Percentiles rank a stretch among this genome's conserved stretches.
Evolutionary conservation across 53 echinoderm and acorn worm genomes (phyloP).

Genomic region (Pentamera pediparva): DNA sequence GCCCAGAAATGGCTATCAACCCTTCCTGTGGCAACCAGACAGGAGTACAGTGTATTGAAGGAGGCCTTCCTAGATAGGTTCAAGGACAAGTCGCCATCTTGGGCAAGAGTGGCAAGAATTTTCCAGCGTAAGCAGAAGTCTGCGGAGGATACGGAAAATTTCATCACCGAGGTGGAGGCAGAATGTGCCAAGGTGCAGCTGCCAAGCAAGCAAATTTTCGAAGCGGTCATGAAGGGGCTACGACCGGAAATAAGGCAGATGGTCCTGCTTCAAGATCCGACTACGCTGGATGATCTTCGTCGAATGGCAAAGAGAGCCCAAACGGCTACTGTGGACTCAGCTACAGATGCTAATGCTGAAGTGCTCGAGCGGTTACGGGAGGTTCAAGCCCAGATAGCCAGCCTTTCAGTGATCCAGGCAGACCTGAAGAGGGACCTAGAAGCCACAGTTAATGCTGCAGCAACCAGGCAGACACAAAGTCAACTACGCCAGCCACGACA

Average conservation of each 20-base stretch:
- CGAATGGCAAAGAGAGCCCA: not conserved
- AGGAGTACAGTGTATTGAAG: not conserved
- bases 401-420: not conserved
- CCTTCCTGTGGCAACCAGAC: not conserved
- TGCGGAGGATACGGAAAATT: not conserved
- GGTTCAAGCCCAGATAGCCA: not conserved
- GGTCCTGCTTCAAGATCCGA: conserved; percentile 2
- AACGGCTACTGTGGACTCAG: not conserved
- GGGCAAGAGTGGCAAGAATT: not conserved
- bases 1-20: conserved; percentile 6
- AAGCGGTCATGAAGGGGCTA: conserved; percentile 6
- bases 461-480: not conserved
- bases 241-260: not conserved
- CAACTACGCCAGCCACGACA: too few species aligned
- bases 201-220: not conserved
- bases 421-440: not conserved
- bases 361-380: not conserved
- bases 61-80: not conserved
- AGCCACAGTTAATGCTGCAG: not conserved
- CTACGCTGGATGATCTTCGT: not conserved
- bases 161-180: not conserved
- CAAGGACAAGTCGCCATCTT: not conserved
- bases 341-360: not conserved
- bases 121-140: not conserved
- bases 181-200: not conserved